Evolutionary conservation across 2,797 vertebrate genomes (phyloP).

Genomic region (Gorsachius magnificus): DNA sequence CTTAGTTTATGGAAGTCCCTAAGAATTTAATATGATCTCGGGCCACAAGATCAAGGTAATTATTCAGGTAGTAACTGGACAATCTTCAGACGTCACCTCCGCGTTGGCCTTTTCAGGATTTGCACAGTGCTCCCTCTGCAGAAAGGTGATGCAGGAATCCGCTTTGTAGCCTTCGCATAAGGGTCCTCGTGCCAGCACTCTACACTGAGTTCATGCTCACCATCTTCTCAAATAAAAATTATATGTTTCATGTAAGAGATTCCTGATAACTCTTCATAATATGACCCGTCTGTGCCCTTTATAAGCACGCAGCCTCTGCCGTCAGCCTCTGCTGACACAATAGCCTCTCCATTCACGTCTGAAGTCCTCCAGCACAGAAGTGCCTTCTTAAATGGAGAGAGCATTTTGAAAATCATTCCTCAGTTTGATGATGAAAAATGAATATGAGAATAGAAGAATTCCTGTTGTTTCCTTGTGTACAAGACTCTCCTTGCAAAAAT

Average conservation of each 20-base stretch:
- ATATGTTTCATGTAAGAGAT: conserved; percentile 6
- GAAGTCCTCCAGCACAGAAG: conserved; percentile 38
- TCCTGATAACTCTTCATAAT: conserved; percentile 42
- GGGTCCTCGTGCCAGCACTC: background rate
- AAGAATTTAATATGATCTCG: background rate
- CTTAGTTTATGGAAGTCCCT: background rate
- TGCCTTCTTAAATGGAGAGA: conserved; percentile 41
- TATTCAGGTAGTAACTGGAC: background rate
- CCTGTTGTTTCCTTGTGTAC: conserved; percentile 6
- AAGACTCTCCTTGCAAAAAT: conserved; percentile 38
- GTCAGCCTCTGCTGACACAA: conserved; percentile 1
- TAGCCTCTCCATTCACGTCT: conserved; percentile 20
- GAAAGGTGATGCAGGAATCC: background rate
- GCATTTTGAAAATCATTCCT: conserved; percentile 30
- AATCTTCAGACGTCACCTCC: background rate
- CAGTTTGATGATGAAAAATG: conserved; percentile 39
- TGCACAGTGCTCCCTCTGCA: background rate
- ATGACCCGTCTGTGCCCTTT: background rate
- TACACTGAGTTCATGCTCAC: background rate
- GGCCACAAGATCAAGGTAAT: background rate
- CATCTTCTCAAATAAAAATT: conserved; percentile 38
- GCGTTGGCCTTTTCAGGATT: background rate
- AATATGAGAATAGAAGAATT: conserved; percentile 33
- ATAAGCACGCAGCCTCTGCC: background rate
- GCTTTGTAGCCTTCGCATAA: background rate